These are phyloP conservation scores for Stylophora pistillata DNA, from an alignment of 64 coral and sea anemone genomes.

Conservation along the genomic window DNA sequence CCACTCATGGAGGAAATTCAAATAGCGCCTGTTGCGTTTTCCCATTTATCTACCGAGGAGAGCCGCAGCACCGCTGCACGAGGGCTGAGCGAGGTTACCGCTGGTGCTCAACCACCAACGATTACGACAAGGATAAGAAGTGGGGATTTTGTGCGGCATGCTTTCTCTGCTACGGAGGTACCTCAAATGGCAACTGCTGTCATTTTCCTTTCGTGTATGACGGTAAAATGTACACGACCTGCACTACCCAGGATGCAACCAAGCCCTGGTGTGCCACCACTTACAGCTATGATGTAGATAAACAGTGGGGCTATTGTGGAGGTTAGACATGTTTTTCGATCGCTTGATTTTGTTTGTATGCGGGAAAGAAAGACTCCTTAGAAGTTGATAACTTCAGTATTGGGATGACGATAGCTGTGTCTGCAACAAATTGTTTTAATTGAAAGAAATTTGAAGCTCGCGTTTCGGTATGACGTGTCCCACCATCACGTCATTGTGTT, in stretches of 20 bases:
- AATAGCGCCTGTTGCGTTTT: constrained; percentile 61
- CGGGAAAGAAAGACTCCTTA: too few species aligned
- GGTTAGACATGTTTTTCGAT: not conserved
- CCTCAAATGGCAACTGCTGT: constrained; percentile 45
- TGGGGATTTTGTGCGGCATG: constrained; percentile 65
- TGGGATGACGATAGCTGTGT: not conserved
- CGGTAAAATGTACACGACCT: constrained; percentile 44
- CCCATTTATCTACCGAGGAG: constrained; percentile 48
- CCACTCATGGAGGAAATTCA: constrained; percentile 63
- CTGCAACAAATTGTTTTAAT: not conserved
- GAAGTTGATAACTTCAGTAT: too few species aligned
- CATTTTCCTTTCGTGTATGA: constrained; percentile 41
- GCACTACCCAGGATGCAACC: constrained; percentile 21
- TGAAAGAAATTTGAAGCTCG: not conserved
- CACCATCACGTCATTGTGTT: too few species aligned
- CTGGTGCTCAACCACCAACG: constrained; percentile 45
- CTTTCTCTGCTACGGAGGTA: constrained; percentile 27
- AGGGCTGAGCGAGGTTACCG: constrained; percentile 52
- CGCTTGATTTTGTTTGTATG: not conserved
- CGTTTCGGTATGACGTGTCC: too few species aligned
- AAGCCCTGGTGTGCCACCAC: constrained; percentile 51
- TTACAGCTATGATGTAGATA: constrained; percentile 25
- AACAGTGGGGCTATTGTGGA: constrained; percentile 50
- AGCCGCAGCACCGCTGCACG: constrained; percentile 48
- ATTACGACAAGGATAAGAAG: constrained; percentile 55